These are phyloP conservation scores for Dryomyza anilis DNA, from an alignment of 2,888 invertebrate species.

Conservation along the genomic window DNA sequence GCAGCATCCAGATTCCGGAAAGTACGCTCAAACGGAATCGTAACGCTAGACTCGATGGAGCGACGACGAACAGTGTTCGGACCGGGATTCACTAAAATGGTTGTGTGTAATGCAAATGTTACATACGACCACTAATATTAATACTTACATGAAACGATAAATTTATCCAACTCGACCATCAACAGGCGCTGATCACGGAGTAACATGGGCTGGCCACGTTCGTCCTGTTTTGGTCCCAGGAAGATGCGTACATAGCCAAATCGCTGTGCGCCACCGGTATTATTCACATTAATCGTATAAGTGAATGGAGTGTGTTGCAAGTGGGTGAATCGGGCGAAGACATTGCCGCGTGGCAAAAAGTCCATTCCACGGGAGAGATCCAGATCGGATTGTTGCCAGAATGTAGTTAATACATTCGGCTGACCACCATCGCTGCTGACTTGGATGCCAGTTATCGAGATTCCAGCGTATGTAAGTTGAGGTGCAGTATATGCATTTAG, in stretches of 20 bases:
- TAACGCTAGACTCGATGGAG: constrained; percentile 78
- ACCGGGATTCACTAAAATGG: constrained; percentile 68
- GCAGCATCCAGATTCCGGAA: constrained; percentile 73
- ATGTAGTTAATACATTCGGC: constrained; percentile 69
- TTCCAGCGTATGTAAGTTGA: constrained; percentile 60
- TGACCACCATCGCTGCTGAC: constrained; percentile 64
- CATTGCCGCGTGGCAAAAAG: constrained; percentile 76
- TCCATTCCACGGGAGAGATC: constrained; percentile 82
- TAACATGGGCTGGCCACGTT: constrained; percentile 67
- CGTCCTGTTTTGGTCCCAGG: constrained; percentile 70
- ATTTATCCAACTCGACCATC: constrained; percentile 74
- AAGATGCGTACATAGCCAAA: constrained; percentile 72
- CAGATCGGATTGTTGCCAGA: constrained; percentile 81
- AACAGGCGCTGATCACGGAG: constrained; percentile 68
- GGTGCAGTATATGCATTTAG: constrained; percentile 68
- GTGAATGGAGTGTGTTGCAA: constrained; percentile 75
- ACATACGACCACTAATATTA: neutral
- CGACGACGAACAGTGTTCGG: constrained; percentile 69
- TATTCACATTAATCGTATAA: constrained; percentile 70
- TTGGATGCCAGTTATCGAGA: constrained; percentile 66
- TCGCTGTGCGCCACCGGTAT: constrained; percentile 62
- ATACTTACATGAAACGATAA: constrained; percentile 66
- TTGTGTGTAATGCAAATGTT: neutral
- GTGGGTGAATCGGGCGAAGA: constrained; percentile 75
- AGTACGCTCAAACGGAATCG: constrained; percentile 81